Base-by-base conservation (phyloP, 1,140 invertebrate genomes). In the Drosophila sproati region DNA sequence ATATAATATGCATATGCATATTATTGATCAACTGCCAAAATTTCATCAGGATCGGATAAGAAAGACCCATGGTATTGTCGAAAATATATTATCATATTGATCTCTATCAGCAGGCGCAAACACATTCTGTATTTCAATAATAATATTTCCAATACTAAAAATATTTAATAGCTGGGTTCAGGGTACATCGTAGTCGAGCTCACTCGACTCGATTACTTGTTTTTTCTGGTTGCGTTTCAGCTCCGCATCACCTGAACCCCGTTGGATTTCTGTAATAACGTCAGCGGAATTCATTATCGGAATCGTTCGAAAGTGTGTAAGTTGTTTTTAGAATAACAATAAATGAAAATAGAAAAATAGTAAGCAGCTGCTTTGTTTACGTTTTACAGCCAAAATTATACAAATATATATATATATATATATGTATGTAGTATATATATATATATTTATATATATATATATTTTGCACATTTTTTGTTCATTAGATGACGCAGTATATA, bases 401-500 rank as follows among this genome's bases (percentile, higher is more conserved):
- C 8, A 45, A 12, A 12, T 12, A 12, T 12, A 12, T 12, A 12
- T 12, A 12, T 12, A 56, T 10, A 5, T 3, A 29, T 20, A 12
- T 12, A 12, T 12, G 0, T 12, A 12, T 12, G 0, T 12, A 12
- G n/a, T 41, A 12, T 12, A 39, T 55, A 28, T 20, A 35, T 68
- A 20, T 41, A 29, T 41, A 12, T 0, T 12, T 12, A 12, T 28
- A 12, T 1, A 39, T 55, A 28, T 20, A 35, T 68, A 20, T 41
- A 29, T 41, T 0, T 12, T 12, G 12, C 12, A 12, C 12, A 12
- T 12, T 12, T 12, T 12, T 12, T 12, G 12, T 12, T 12, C 12
- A 12, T 12, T 12, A 12, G 12, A 12, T 41, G 62, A 10, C 48
- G 1, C 32, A 31, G 45, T 32, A 39, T 64, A 63, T 56, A 37